A percentile compares a stretch with the other conserved stretches of the same genome.
These are phyloP conservation scores for Argopecten irradians DNA, from an alignment of 1,140 invertebrate species.

Conservation along the genomic window DNA sequence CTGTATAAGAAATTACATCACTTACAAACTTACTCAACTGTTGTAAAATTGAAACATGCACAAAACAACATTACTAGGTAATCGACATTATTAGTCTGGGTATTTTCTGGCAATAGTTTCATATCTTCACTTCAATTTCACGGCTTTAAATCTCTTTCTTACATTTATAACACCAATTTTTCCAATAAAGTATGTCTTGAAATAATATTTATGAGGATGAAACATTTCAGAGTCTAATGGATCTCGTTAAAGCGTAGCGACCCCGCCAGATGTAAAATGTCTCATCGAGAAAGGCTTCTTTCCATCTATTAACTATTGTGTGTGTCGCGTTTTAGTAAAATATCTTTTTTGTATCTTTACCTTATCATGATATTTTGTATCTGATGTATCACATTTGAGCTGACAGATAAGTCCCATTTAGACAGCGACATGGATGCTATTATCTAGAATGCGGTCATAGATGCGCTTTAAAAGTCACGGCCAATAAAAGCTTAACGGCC, in stretches of 20 bases:
- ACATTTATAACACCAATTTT: neutral
- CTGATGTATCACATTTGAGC: neutral
- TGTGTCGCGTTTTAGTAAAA: neutral
- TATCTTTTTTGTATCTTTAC: neutral
- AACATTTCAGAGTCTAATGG: conserved; percentile 2
- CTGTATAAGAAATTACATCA: neutral
- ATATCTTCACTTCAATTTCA: neutral
- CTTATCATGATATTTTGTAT: neutral
- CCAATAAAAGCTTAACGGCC: neutral
- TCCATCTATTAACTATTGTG: neutral
- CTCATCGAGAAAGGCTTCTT: neutral
- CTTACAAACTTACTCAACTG: neutral
- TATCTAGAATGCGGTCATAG: neutral
- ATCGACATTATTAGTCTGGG: neutral
- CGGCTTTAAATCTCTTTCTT: conserved; percentile 18
- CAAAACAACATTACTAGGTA: neutral
- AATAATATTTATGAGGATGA: neutral
- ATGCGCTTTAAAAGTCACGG: conserved; percentile 15
- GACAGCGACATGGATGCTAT: neutral
- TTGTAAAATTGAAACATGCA: conserved; percentile 7
- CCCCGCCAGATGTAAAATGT: conserved; percentile 13
- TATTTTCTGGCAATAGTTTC: neutral
- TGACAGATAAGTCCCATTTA: neutral
- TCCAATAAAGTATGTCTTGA: neutral
- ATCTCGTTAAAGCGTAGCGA: conserved; percentile 8